phyloP scores from a whole-genome alignment of 2,113 vertebrate species.

The Thamnaconus septentrionalis region DNA sequence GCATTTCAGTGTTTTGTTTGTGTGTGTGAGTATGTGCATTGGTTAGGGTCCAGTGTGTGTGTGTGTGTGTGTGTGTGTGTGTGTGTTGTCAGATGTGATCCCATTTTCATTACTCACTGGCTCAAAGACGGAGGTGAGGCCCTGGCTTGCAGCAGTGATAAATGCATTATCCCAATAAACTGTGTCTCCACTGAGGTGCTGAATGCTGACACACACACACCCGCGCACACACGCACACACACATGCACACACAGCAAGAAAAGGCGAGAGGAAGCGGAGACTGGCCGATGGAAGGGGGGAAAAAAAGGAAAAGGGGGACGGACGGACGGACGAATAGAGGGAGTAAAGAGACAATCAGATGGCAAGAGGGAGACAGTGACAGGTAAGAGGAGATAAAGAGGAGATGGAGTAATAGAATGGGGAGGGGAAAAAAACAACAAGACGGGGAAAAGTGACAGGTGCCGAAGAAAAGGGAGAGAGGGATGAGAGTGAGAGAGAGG shows the following conservation, averaged over 20 bases:
- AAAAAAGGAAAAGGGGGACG: not conserved
- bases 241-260: constrained; percentile 28
- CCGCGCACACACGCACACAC: constrained; percentile 30
- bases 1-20: constrained; percentile 1
- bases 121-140: constrained; percentile 75
- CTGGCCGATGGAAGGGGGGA: constrained; percentile 40
- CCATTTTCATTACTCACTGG: constrained; percentile 80
- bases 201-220: constrained; percentile 62
- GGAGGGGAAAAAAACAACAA: constrained; percentile 31
- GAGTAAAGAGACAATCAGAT: constrained; percentile 69
- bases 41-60: not conserved
- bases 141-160: constrained; percentile 71
- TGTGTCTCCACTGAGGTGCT: constrained; percentile 66
- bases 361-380: constrained; percentile 60
- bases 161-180: constrained; percentile 78
- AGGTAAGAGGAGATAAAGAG: constrained; percentile 68
- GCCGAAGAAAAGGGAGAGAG: constrained; percentile 32
- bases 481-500: constrained; percentile 25
- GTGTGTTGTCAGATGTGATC: constrained; percentile 78
- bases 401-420: constrained; percentile 46
- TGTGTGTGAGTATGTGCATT: not conserved
- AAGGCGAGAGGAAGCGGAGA: constrained; percentile 28
- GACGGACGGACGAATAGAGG: constrained; percentile 48
- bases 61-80: constrained; percentile 33
- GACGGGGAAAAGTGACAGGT: constrained; percentile 58